Percentiles rank a stretch among this genome's conserved stretches.
Evolutionary conservation across 1,140 invertebrate genomes (phyloP).

Genomic region (Pissodes strobi): DNA sequence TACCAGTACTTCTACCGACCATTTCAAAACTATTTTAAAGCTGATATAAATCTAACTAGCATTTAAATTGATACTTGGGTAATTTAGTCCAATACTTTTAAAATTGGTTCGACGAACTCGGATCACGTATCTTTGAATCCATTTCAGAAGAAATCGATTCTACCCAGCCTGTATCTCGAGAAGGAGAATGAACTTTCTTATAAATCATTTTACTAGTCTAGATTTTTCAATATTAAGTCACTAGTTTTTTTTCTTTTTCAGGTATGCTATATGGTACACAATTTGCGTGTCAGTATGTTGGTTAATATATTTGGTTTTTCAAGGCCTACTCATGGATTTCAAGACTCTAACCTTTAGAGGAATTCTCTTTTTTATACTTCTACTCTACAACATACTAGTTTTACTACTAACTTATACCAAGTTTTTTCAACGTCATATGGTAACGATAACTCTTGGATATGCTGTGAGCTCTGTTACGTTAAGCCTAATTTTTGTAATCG

Average conservation of each 20-base stretch:
- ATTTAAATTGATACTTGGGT: no score
- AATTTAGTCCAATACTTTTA: no score
- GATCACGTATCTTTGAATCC: no score
- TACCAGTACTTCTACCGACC: no score
- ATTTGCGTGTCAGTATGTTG: constrained; percentile 62
- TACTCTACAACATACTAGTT: constrained; percentile 58
- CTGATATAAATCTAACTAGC: no score
- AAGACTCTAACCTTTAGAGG: neutral
- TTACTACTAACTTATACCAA: constrained; percentile 70
- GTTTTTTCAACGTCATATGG: constrained; percentile 68
- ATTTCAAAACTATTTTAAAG: no score
- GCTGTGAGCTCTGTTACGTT: constrained; percentile 68
- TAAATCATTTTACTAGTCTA: no score
- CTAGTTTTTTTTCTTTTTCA: constrained; percentile 52
- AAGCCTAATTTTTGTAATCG: constrained; percentile 65
- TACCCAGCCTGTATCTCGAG: no score
- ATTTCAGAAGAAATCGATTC: no score
- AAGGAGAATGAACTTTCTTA: no score
- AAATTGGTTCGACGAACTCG: no score
- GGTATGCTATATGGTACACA: constrained; percentile 66
- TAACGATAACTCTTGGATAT: constrained; percentile 67
- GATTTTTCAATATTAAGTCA: neutral
- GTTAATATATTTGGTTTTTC: constrained; percentile 59
- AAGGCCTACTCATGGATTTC: constrained; percentile 14
- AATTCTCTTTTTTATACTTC: constrained; percentile 21